Conservation (phyloP, 2,888 invertebrate species). For the Auanema freiburgensis region DNA sequence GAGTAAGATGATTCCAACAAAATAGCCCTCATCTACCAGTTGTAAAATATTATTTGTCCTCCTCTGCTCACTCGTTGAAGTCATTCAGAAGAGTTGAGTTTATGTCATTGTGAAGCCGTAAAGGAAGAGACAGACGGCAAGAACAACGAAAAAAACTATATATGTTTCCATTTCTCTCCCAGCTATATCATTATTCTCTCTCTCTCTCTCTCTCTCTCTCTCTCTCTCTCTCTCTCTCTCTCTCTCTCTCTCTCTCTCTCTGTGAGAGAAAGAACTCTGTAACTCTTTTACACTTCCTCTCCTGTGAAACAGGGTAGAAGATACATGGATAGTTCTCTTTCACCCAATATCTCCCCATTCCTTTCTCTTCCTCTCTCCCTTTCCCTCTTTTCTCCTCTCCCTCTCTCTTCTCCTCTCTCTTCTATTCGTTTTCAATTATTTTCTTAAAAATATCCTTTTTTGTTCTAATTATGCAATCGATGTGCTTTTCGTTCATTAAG, state of each 20-base stretch:
- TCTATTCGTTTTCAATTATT: not conserved
- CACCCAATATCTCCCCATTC: not conserved
- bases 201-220: not conserved
- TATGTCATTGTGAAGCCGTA: no score
- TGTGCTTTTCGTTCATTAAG: no score
- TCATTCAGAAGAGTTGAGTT: no score
- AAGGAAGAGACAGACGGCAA: no score
- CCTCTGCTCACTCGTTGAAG: no score
- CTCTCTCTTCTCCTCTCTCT: not conserved
- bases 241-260: not conserved
- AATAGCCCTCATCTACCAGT: no score
- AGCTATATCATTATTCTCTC: no score
- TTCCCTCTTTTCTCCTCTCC: not conserved
- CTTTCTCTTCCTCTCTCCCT: conserved; percentile 5
- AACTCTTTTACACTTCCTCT: not conserved
- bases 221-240: not conserved
- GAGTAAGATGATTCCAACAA: no score
- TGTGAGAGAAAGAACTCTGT: not conserved
- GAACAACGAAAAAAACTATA: no score
- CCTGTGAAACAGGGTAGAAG: not conserved
- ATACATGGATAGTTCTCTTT: not conserved
- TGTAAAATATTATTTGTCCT: no score
- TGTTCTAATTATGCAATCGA: no score
- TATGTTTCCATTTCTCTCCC: no score
- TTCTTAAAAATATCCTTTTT: conserved; percentile 3